A percentile compares a stretch with the other conserved stretches of the same genome.
phyloP scores from a whole-genome alignment of 2,888 invertebrate genomes.

The Amblyjoppa proteus region DNA sequence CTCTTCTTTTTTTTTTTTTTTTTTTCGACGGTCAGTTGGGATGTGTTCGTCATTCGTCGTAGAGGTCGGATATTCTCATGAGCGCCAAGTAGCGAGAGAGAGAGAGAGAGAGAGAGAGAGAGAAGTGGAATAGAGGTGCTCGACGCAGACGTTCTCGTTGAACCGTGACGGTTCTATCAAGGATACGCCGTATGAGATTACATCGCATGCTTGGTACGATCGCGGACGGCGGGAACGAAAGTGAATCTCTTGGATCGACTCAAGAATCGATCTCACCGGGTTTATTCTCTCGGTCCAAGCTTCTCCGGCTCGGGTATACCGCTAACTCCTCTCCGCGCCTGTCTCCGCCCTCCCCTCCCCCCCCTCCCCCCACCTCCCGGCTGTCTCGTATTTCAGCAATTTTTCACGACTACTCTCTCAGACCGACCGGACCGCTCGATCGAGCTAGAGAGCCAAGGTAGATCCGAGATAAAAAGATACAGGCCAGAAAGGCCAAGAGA shows the following conservation, averaged over 20 bases:
- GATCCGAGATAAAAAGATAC: neutral
- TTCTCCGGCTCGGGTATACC: neutral
- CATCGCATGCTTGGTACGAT: slow-evolving; percentile 68
- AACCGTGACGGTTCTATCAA: slow-evolving; percentile 80
- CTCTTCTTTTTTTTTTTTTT: neutral
- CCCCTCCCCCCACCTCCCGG: neutral
- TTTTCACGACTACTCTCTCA: slow-evolving; percentile 33
- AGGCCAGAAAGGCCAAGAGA: slow-evolving; percentile 67
- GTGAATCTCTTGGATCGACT: slow-evolving; percentile 74
- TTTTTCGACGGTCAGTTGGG: neutral
- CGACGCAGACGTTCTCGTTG: slow-evolving; percentile 71
- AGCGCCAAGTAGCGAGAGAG: neutral
- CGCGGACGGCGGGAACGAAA: slow-evolving; percentile 76
- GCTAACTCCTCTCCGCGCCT: neutral
- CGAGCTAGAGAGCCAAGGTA: slow-evolving; percentile 9
- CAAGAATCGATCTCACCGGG: slow-evolving; percentile 77
- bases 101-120: slow-evolving; percentile 13
- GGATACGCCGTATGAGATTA: slow-evolving; percentile 78
- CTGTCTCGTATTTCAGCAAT: slow-evolving; percentile 34
- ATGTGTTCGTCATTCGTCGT: neutral
- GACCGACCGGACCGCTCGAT: slow-evolving; percentile 6
- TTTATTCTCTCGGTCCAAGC: slow-evolving; percentile 45
- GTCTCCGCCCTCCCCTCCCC: neutral
- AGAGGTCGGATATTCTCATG: slow-evolving; percentile 20
- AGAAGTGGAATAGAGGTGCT: slow-evolving; percentile 31